Evolutionary conservation across 2,888 invertebrate genomes (phyloP), one percentile per base, ranked within the genome.

Genomic region (Dasypolia templi): DNA sequence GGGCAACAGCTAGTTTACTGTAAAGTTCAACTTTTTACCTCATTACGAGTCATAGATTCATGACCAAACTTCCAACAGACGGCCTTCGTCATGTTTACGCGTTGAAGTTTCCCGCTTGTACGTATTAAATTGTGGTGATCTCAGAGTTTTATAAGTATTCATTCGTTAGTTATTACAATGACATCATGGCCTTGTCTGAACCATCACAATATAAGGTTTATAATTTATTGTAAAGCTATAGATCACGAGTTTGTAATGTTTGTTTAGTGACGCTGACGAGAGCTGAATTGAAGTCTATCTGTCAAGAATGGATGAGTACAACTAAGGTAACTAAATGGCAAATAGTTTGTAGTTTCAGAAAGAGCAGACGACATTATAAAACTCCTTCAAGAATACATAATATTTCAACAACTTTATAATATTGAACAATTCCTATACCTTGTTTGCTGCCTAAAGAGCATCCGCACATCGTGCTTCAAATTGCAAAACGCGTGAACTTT

Each of bases 71-170:
- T 75, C 66, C 53, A 84, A 62, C 74, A 74, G 75, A 69, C 79
- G 79, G 71, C 81, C 81, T 85, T 78, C 61, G 35, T 59, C 72
- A 76, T 86, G 75, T 88, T 87, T 86, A 87, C 85, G 79, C 81
- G 69, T 79, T 82, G 74, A 82, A 84, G 84, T 87, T 91, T 86
- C 86, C 87, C 84, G 82, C 79, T 89, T 72, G 61, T 77, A 79
- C 88, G 86, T 90, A 92, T 91, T 89, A 91, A 89, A 88, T 90
- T 92, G 84, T 89, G 93, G 91, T 95, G 95, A 95, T 93, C 91
- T 95, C 94, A 95, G 87, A 88, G 79, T 87, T 90, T 86, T 87
- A 88, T 87, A 88, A 90, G 88, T 87, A 91, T 88, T 91, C 90
- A 91, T 91, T 86, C 86, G 83, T 89, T 85, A 87, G 85, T 84